Base-by-base conservation (phyloP, 2,888 invertebrate genomes). In the Cyclophora punctaria region DNA sequence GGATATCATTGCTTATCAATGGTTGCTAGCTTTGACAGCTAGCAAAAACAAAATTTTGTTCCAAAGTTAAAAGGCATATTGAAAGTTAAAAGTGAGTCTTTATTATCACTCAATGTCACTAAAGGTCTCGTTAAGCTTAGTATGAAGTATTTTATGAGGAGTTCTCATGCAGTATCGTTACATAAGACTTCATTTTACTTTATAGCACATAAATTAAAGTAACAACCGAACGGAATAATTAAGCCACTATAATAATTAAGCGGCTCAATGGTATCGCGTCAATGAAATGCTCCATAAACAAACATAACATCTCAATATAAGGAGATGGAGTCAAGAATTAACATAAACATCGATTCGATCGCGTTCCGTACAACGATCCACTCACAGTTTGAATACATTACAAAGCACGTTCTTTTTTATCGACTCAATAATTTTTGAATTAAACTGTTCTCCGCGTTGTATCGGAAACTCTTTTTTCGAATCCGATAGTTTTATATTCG, bases 381-480 rank as follows among this genome's bases (percentile, higher is more conserved):
- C 71, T 75, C 77, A 69, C 76, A 76, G 71, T 75, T 78, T 74
- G 80, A 83, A 83, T 83, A 84, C 76, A 83, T 83, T 84, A 83
- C 64, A 58, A 52, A 66, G 53, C 60, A 62, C 64, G 74, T 75
- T 73, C 72, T 72, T 77, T 83, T 84, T 84, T 84, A 85, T 80
- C 69, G 67, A 68, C 62, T 71, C 77, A 77, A 82, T 86, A 85
- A 80, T 80, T 85, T 79, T 70, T 64, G 77, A 76, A 77, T 76
- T 73, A 80, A 84, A 80, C 69, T 73, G 78, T 78, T 72, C 67
- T 70, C 44, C 51, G 51, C 44, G 53, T 53, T 41, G 41, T 41
- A 44, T 44, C 44, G 44, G 44, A 33, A 44, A 33, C 44, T 7
- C 42, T 43, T 44, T 44, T 44, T 44, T 44, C 44, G 4, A 44